Evolutionary conservation across 2,797 vertebrate species (phyloP).

Genomic region (Pseudomugil tenellus): DNA sequence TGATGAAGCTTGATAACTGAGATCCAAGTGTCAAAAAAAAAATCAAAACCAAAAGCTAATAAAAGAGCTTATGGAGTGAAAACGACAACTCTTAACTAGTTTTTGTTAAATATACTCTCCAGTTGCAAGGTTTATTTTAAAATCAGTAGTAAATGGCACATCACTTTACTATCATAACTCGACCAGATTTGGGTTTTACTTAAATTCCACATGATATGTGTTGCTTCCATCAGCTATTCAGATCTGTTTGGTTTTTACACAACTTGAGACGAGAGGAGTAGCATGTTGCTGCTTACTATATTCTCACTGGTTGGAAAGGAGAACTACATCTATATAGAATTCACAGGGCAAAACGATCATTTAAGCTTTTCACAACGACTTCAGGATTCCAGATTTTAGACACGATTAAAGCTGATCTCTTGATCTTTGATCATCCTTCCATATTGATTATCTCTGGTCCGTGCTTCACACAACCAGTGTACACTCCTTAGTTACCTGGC

Average conservation of each 20-base stretch:
- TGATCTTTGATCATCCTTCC: background rate
- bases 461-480: background rate
- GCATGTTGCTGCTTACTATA: background rate
- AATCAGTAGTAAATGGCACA: too few species aligned
- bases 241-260: background rate
- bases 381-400: background rate
- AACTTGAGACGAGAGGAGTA: background rate
- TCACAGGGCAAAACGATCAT: too few species aligned
- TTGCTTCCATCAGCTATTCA: background rate
- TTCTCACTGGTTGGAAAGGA: background rate
- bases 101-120: too few species aligned
- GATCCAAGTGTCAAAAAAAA: too few species aligned
- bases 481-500: constrained; percentile 82
- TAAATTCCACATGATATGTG: background rate
- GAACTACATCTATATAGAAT: background rate
- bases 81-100: too few species aligned
- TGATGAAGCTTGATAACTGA: too few species aligned
- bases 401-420: background rate
- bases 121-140: too few species aligned
- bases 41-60: too few species aligned
- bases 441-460: background rate
- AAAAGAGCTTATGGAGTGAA: too few species aligned
- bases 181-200: too few species aligned
- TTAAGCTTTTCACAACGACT: too few species aligned
- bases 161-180: background rate